Evolutionary conservation across 2,888 invertebrate species (phyloP), one percentile per base, ranked within the genome.

Genomic region (Mechanitis messenoides): DNA sequence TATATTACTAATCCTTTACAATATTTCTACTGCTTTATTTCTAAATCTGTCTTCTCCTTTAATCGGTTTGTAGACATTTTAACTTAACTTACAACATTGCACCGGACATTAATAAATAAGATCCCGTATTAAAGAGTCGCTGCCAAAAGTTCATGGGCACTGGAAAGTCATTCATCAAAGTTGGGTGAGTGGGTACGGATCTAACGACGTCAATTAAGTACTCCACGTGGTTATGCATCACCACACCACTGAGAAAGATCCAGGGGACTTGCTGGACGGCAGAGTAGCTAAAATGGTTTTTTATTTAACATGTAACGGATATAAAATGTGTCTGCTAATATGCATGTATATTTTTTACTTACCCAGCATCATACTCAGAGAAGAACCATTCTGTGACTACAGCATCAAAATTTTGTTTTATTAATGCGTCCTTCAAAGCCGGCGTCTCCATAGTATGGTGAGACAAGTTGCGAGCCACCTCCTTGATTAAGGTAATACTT

Each of bases 361-460:
- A 81, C 80, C 79, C 84, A 56, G 82, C 75, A 3, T 77, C 71
- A 0, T 73, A 56, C 7, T 83, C 79, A 0, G 70, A 72, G 67
- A 84, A 80, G 72, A 83, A 83, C 63, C 74, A 74, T 59, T 84
- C 84, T 0, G 79, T 76, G 56, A 84, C 65, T 1, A 85, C 80
- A 0, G 84, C 85, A 33, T 85, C 84, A 47, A 74, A 85, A 47
- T 79, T 71, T 0, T 72, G 72, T 0, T 70, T 69, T 3, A 68
- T 65, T 12, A 86, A 38, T 0, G 63, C 68, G 0, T 74, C 69
- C 12, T 53, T 61, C 4, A 69, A 63, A 1, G 59, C 66, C 3
- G 68, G 65, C 1, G 60, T 66, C 3, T 68, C 70, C 2, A 77
- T 50, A 1, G 72, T 67, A 0, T 63, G 58, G 0, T 59, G 11